Base-by-base conservation (phyloP, 2,888 invertebrate species). In the Tricholauxania praeusta region DNA sequence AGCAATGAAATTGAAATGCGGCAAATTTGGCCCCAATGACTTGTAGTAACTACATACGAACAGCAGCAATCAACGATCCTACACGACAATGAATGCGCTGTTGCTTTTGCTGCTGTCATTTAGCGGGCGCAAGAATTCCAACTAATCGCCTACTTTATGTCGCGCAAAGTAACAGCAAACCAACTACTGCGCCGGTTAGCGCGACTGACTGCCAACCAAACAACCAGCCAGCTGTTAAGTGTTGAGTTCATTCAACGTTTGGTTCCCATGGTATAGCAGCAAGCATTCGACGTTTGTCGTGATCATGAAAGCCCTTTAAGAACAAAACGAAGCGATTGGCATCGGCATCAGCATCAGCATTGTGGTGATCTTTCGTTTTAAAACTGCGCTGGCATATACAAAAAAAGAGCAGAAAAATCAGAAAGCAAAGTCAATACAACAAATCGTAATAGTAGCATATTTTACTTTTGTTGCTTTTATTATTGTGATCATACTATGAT, bases 71-170 rank as follows among this genome's bases (percentile, higher is more conserved):
- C 39, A 39, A 39, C 48, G 10, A 8, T 22, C 49, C 10, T 1
- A 51, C 51, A 64, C 57, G 28, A 57, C 57, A 57, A 22, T 57
- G 57, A 15, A 55, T 10, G 12, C 22, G 22, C 57, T 57, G 57
- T 15, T n/a, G 48, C 63, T 8, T 47, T 39, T 19, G 39, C 17
- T 15, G 15, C 22, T 22, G 51, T 39, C 39, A 39, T 39, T 39
- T 39, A 39, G 28, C 28, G 48, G 53, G 39, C n/a, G 53, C 55
- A 67, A 39, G 39, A 67, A 67, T 67, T 53, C 55, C 55, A 67
- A 53, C 39, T 67, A 67, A 47, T 67, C 66, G 39, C 66, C 19
- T 67, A 55, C 66, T 52, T 47, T 17, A 19, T 67, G 66, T 53
- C 55, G 66, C 47, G 14, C 39, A 47, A 39, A 28, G 12, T 55